These are phyloP conservation scores for Noctua janthe DNA, from an alignment of 2,888 invertebrate species.

Conservation along the genomic window DNA sequence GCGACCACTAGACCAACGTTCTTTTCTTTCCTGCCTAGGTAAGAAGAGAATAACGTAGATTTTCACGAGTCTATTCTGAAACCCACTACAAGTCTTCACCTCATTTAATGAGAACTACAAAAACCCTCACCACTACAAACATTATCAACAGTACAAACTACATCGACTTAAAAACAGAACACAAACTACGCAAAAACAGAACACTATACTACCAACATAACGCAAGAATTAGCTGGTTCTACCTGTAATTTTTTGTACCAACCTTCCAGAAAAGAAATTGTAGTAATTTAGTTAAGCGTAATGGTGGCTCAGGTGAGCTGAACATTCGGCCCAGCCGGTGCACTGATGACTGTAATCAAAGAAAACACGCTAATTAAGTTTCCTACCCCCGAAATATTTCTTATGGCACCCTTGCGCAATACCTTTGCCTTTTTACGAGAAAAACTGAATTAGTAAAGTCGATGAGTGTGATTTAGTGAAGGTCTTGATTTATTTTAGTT, in stretches of 20 bases:
- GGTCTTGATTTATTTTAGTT: constrained; percentile 11
- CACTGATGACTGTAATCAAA: constrained; percentile 89
- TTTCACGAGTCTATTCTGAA: not conserved
- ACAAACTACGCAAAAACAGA: constrained; percentile 20
- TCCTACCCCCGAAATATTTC: constrained; percentile 82
- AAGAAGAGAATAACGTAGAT: not conserved
- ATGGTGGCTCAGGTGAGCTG: constrained; percentile 84
- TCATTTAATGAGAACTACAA: not conserved
- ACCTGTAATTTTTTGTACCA: constrained; percentile 75
- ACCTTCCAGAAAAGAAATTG: constrained; percentile 80
- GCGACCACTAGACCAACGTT: too few relatives aligned
- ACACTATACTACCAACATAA: constrained; percentile 22
- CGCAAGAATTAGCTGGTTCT: constrained; percentile 63
- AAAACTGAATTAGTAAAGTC: constrained; percentile 61
- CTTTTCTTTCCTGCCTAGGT: not conserved
- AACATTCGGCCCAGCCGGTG: constrained; percentile 86
- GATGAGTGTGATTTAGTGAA: constrained; percentile 26
- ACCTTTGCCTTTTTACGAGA: constrained; percentile 66
- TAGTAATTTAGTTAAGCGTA: constrained; percentile 83
- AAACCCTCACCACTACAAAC: not conserved
- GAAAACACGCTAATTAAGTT: constrained; percentile 89
- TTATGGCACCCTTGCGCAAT: constrained; percentile 64
- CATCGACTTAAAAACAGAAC: constrained; percentile 1
- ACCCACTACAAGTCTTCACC: not conserved
- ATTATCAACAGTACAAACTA: not conserved